Conservation (phyloP, 2,113 vertebrate genomes). For the Chascanopsetta lugubris region DNA sequence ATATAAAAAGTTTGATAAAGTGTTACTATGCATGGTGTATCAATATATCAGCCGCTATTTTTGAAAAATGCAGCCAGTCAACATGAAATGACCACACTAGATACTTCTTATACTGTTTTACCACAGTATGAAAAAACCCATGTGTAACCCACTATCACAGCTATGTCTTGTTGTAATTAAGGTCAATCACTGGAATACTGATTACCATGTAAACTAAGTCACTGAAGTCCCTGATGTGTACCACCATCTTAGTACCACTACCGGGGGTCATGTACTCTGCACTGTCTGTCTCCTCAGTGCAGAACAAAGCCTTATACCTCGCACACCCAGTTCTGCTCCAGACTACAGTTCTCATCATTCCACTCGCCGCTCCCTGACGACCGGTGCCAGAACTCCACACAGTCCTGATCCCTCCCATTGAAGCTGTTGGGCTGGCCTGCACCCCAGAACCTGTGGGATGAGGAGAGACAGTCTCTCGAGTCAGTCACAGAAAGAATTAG, state of each 20-base stretch:
- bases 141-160: no score
- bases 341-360: constrained; percentile 67
- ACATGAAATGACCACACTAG: no score
- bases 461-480: background rate
- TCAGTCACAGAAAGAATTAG: background rate
- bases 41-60: no score
- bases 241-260: no score
- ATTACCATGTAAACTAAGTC: no score
- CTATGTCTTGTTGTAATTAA: background rate
- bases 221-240: background rate
- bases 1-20: no score
- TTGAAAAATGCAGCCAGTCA: no score
- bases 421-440: constrained; percentile 68
- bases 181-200: background rate
- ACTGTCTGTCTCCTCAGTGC: background rate
- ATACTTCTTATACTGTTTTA: no score
- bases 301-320: constrained; percentile 42
- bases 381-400: constrained; percentile 67
- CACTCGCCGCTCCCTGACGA: constrained; percentile 7
- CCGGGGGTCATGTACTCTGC: no score
- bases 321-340: constrained; percentile 60
- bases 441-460: constrained; percentile 62
- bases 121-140: no score
- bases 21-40: no score
- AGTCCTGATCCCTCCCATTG: constrained; percentile 66